Evolutionary conservation across 1,140 invertebrate species (phyloP).

Genomic region (Bradynema listronoti): DNA sequence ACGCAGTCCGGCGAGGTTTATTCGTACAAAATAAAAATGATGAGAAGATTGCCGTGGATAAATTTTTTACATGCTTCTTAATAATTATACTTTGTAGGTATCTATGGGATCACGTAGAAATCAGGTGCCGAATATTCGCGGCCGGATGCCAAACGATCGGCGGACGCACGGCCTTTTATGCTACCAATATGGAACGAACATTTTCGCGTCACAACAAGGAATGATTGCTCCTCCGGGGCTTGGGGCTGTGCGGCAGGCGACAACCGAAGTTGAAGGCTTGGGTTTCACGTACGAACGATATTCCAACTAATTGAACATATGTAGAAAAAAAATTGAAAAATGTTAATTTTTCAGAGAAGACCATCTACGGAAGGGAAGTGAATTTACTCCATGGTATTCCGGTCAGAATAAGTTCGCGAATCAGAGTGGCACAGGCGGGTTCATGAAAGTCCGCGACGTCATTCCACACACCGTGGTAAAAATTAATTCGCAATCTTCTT

Average conservation of each 20-base stretch:
- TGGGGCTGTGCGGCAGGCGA: slow-evolving; percentile 55
- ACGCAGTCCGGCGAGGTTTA: slow-evolving; percentile 55
- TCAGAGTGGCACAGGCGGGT: slow-evolving; percentile 53
- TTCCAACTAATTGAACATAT: background rate
- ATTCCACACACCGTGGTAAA: slow-evolving; percentile 51
- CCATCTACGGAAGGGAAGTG: slow-evolving; percentile 46
- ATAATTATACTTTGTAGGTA: no score
- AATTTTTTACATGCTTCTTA: slow-evolving; percentile 1
- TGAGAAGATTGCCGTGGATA: slow-evolving; percentile 13
- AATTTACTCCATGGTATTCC: slow-evolving; percentile 58
- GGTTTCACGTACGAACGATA: slow-evolving; percentile 43
- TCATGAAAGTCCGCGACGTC: slow-evolving; percentile 56
- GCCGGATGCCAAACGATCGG: slow-evolving; percentile 54
- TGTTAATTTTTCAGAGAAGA: slow-evolving; percentile 45
- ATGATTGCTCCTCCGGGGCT: slow-evolving; percentile 59
- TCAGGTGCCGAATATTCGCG: slow-evolving; percentile 56
- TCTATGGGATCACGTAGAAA: slow-evolving; percentile 57
- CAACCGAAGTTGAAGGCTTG: slow-evolving; percentile 53
- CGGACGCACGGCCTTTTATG: slow-evolving; percentile 54
- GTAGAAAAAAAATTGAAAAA: background rate
- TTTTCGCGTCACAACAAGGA: slow-evolving; percentile 75
- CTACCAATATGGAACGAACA: slow-evolving; percentile 80
- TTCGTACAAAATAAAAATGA: no score
- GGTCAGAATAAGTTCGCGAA: slow-evolving; percentile 58
- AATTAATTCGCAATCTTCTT: no score